Base-by-base conservation (phyloP, 2,888 invertebrate species). In the Timandra comae region DNA sequence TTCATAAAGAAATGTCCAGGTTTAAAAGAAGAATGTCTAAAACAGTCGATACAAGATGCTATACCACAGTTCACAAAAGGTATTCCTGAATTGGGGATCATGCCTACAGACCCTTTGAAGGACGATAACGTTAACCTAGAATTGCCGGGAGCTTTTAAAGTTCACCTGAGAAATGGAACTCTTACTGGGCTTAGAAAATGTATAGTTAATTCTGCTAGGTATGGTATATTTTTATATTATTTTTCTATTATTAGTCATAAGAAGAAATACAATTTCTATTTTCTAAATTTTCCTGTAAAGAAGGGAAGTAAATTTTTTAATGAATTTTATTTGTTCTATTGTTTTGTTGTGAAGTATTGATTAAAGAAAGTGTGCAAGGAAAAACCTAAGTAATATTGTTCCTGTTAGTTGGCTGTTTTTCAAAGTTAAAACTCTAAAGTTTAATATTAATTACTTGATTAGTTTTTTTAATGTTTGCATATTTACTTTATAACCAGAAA, bases 181-280 rank as follows among this genome's bases (percentile, higher is more conserved):
- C 23, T 67, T 20, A 70, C 65, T 21, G 81, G 81, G 4, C 34
- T 76, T n/a, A 60, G 52, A 29, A 77, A 76, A 37, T 81, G 81
- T 28, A 39, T 46, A 0, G 62, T 81, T 1, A 71, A 79, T 31
- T 52, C 60, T 11, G 66, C 56, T 0, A 45, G 46, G 74, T 76
- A 40, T 66, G 72, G 62, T 29, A 16, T 32, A 27, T 33, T n/a
- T 26, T 10, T 26, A 26, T 6, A 2, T 7, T 12, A 7, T 2
- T 6, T 26, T 9, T 11, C 11, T 2, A 6, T 7, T 20, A 20
- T 7, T 7, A 20, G 5, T 7, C 20, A 5, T 7, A 2, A 5
- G 2, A 1, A 2, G 20, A 7, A 20, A 7, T 7, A 1, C 20
- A 20, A 20, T 20, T 20, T 20, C 20, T 20, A 5, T 5, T 20